Base-by-base conservation (phyloP, 2,797 vertebrate species). In the Miichthys miiuy region DNA sequence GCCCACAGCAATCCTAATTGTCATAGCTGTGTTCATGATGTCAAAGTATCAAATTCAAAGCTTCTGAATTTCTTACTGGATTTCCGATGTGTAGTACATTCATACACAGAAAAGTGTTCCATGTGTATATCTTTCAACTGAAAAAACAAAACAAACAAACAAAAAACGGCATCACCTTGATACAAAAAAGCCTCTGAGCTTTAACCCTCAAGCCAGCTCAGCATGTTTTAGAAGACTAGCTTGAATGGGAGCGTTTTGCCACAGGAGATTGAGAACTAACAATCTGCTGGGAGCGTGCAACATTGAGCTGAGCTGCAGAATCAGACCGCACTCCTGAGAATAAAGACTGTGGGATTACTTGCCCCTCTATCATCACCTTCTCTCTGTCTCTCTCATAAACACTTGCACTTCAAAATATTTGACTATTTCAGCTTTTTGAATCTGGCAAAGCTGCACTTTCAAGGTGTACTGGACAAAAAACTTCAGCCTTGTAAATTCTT, bases 271-370 rank as follows among this genome's bases (percentile, higher is more conserved):
- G 51, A 85, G 80, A 56, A 60, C 79, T 58, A 79, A 83, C 63
- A 68, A 51, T 81, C 62, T 44, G 66, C 80, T 73, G 61, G 74
- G 83, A 84, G 65, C 30, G 2, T 52, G 61, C 67, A 79, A 63
- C 74, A 55, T 41, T 52, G 58, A 84, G 83, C 68, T 57, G 75
- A 84, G 73, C 81, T 3, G 25, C 48, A 79, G 76, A 77, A 78
- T 82, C 71, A 83, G n/a, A 68, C 75, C 20, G 4, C 64, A 75
- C 83, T 71, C 74, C 50, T 48, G 81, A 88, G 88, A 85, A 77
- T 82, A 68, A 80, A 88, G 76, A 78, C 84, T 73, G 67, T 46
- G 51, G 74, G 78, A 87, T 85, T 88, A 87, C 79, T 69, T 79
- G 58, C 75, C 83, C 30, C 48, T 71, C 72, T 54, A 70, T 89